phyloP scores from a whole-genome alignment of 1,140 invertebrate genomes.

The Limonius californicus region DNA sequence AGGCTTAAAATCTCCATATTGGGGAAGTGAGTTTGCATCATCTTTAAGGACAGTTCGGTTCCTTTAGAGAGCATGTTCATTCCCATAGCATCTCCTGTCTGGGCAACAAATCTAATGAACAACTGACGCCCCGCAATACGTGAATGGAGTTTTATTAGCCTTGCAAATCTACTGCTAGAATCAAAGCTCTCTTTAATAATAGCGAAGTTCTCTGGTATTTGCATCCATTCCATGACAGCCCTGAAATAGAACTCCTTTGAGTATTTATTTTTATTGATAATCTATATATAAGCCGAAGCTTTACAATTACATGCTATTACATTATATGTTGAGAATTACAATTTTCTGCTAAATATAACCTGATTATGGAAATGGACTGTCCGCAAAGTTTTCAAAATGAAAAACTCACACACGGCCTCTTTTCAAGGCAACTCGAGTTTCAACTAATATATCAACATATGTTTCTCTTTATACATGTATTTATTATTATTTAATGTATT shows the following conservation, averaged over 20 bases:
- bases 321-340: conserved; percentile 48
- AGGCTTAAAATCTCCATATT: conserved; percentile 93
- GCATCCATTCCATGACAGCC: conserved; percentile 84
- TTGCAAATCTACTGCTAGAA: conserved; percentile 81
- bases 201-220: conserved; percentile 73
- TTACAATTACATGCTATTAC: conserved; percentile 4
- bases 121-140: conserved; percentile 82
- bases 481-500: no score
- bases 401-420: no score
- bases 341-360: not conserved
- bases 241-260: conserved; percentile 38
- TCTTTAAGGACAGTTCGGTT: conserved; percentile 78
- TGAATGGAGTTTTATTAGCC: conserved; percentile 75
- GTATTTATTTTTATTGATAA: not conserved
- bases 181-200: conserved; percentile 86
- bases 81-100: conserved; percentile 99
- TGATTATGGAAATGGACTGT: no score
- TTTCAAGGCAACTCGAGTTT: no score
- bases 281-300: not conserved
- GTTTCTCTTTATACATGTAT: no score
- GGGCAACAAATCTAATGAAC: conserved; percentile 90
- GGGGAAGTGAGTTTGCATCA: conserved; percentile 69
- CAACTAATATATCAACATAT: no score
- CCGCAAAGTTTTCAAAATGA: no score
- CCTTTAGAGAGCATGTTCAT: conserved; percentile 99